Percentiles rank a stretch among this genome's conserved stretches.
phyloP scores from a whole-genome alignment of 35 echinoderm and acorn worm species.

The Hemicentrotus pulcherrimus region DNA sequence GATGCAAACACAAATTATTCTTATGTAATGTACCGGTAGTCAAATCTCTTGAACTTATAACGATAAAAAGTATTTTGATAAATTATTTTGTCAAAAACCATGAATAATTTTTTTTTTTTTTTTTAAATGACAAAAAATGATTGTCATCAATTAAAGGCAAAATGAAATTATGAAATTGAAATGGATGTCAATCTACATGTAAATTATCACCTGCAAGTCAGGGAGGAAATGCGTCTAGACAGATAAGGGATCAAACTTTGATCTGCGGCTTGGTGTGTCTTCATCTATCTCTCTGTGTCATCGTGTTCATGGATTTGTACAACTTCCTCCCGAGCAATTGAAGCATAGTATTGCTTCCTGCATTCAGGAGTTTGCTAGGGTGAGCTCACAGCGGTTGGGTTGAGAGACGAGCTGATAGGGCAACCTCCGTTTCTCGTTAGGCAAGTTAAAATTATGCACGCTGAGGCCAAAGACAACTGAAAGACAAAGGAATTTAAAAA shows the following conservation, averaged over 20 bases:
- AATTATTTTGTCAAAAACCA: too few relatives aligned
- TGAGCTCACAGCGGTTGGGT: neutral
- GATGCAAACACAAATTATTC: too few relatives aligned
- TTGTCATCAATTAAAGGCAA: too few relatives aligned
- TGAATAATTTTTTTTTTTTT: too few relatives aligned
- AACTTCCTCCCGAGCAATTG: slow-evolving; percentile 22
- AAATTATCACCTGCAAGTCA: slow-evolving; percentile 14
- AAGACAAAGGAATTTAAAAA: neutral
- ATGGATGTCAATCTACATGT: neutral
- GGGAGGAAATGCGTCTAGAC: slow-evolving; percentile 26
- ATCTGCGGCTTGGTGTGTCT: neutral
- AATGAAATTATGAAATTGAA: too few relatives aligned
- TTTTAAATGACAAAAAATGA: too few relatives aligned
- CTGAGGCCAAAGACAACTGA: neutral
- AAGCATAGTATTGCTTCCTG: slow-evolving; percentile 39
- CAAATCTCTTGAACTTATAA: too few relatives aligned
- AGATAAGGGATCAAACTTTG: neutral
- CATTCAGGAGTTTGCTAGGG: neutral
- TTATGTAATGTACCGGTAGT: too few relatives aligned
- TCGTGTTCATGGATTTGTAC: slow-evolving; percentile 16
- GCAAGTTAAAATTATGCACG: neutral
- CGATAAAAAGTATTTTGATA: too few relatives aligned
- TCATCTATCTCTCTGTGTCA: neutral
- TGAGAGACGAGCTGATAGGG: neutral
- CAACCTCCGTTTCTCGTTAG: neutral